A percentile compares a stretch with the other conserved stretches of the same genome.
Evolutionary conservation across 2,888 invertebrate genomes (phyloP).

Genomic region (Stenoptilia bipunctidactyla): DNA sequence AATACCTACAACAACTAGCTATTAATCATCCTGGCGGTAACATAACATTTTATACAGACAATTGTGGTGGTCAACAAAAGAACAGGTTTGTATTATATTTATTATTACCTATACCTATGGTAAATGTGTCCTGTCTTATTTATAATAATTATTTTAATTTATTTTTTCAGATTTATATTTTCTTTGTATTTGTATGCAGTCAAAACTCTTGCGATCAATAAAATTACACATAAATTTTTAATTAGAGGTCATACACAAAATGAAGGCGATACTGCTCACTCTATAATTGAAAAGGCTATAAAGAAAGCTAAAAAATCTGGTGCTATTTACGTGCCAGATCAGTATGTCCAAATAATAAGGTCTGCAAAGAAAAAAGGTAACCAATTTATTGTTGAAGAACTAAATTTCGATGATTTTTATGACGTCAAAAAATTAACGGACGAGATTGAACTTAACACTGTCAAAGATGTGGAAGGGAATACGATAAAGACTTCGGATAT

Average conservation of each 20-base stretch:
- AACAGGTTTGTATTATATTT: too few relatives aligned
- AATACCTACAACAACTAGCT: slow-evolving; percentile 4
- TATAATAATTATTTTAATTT: too few relatives aligned
- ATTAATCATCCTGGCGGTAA: too few relatives aligned
- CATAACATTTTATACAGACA: too few relatives aligned
- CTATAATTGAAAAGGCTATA: slow-evolving; percentile 2
- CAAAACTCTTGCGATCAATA: slow-evolving; percentile 8
- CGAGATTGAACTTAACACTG: slow-evolving; percentile 2
- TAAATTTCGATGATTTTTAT: slow-evolving; percentile 14
- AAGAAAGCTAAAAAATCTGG: slow-evolving; percentile 9
- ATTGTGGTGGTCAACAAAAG: too few relatives aligned
- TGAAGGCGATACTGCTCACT: slow-evolving; percentile 7
- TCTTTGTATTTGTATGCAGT: slow-evolving; percentile 6
- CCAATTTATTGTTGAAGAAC: slow-evolving; percentile 13
- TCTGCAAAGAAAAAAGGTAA: slow-evolving; percentile 17
- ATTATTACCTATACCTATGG: too few relatives aligned
- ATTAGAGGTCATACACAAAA: too few relatives aligned
- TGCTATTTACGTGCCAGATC: slow-evolving; percentile 8
- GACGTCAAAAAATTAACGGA: slow-evolving; percentile 14
- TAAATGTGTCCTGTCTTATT: too few relatives aligned
- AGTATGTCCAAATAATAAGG: slow-evolving; percentile 12
- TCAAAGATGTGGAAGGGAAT: slow-evolving; percentile 1
- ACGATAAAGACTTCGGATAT: slow-evolving; percentile 4
- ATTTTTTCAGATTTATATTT: too few relatives aligned
- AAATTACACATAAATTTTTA: slow-evolving; percentile 14